Base-by-base conservation (phyloP, 2,113 vertebrate genomes). In the Casuarius casuarius region DNA sequence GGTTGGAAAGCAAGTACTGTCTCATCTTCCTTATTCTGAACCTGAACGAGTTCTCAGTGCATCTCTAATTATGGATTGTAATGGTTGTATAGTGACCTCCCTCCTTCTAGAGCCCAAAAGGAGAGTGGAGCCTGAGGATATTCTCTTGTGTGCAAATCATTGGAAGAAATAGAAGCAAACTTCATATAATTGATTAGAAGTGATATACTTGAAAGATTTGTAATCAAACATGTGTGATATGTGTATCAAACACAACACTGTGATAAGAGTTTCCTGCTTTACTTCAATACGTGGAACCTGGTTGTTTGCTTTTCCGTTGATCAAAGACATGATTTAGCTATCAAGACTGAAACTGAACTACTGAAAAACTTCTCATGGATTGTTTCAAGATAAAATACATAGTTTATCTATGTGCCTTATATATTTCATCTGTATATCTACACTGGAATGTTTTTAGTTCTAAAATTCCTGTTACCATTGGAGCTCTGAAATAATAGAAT, bases 261-360 rank as follows among this genome's bases (percentile, higher is more conserved):
- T 58, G 92, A 94, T 94, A 88, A 70, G 67, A 15, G 2, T 80
- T 96, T 96, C 92, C 93, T 94, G 78, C 85, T 96, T 70, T 93
- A 62, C 78, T 83, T 93, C 66, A 51, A 73, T n/a, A 2, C 31
- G 11, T 62, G 12, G 88, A 84, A 92, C 94, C 76, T 95, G 79
- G 85, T 95, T 93, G 88, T 90, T 90, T 70, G 42, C n/a, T 73
- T 35, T 63, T 38, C 61, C 15, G 8, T 63, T 38, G n/a, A 63
- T 63, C 35, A 38, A 63, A 63, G 35, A 13, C 23, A 40, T 38
- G 35, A 38, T 63, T 63, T 38, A 88, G 90, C 82, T 83, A 84
- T 93, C 90, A 96, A 59, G 85, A 33, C 72, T 84, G n/a, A n/a
- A n/a, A n/a, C n/a, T n/a, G n/a, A n/a, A 38, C 46, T 83, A 49